Evolutionary conservation across 1,140 invertebrate species (phyloP).

Genomic region (Ostrea denselamellosa): DNA sequence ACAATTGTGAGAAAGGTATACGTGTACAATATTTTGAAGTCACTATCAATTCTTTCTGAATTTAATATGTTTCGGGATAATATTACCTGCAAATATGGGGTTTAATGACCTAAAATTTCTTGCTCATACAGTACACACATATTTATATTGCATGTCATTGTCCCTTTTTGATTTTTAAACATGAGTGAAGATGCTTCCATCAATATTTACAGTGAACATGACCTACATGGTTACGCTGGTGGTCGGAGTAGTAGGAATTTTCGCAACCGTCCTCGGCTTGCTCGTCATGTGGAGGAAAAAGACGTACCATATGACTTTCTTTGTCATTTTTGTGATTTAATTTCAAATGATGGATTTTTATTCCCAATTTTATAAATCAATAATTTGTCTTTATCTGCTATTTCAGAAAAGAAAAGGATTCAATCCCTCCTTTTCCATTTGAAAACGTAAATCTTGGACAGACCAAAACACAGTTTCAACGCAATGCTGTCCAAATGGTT

Average conservation of each 20-base stretch:
- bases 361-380: neutral
- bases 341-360: neutral
- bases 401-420: neutral
- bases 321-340: neutral
- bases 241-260: neutral
- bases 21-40: neutral
- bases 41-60: no score
- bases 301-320: neutral
- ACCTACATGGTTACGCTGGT: neutral
- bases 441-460: constrained; percentile 3
- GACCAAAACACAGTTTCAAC: neutral
- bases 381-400: neutral
- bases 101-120: no score
- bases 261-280: neutral
- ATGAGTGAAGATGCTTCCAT: neutral
- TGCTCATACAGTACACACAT: no score
- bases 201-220: neutral
- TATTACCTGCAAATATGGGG: no score
- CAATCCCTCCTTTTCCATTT: neutral
- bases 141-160: no score
- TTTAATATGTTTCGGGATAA: no score
- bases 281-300: constrained; percentile 14
- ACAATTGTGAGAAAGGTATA: neutral
- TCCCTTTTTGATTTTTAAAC: neutral
- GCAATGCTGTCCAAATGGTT: neutral